A percentile compares a stretch with the other conserved stretches of the same genome.
Conservation (phyloP, 2,888 invertebrate species). For the Spodoptera littoralis region DNA sequence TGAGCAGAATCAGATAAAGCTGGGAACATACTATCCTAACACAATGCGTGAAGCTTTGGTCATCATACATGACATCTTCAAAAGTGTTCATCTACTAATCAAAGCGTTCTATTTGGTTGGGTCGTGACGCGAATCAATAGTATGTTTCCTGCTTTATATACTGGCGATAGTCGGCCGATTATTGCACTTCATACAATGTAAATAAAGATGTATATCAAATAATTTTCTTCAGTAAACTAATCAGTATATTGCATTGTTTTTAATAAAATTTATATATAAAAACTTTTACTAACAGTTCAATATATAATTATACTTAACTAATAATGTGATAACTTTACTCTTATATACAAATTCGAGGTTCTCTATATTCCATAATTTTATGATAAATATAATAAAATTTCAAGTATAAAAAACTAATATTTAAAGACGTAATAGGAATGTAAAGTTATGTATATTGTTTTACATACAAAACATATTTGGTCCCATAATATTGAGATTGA, state of each 20-base stretch:
- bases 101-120: no score
- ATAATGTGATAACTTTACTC: slow-evolving; percentile 46
- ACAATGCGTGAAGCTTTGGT: no score
- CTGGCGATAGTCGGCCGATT: no score
- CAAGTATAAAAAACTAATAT: slow-evolving; percentile 10
- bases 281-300: slow-evolving; percentile 48
- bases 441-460: slow-evolving; percentile 6
- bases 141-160: no score
- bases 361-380: slow-evolving; percentile 3
- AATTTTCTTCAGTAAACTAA: no score
- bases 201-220: no score
- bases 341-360: slow-evolving; percentile 54
- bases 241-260: background rate
- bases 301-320: slow-evolving; percentile 48
- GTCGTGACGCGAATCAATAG: no score
- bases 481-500: slow-evolving; percentile 39
- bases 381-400: background rate
- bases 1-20: background rate
- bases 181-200: no score
- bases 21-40: no score
- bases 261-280: background rate
- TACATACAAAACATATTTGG: slow-evolving; percentile 22
- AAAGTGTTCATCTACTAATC: no score
- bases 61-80: no score
- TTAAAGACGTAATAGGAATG: slow-evolving; percentile 20